phyloP scores from a whole-genome alignment of 2,797 vertebrate genomes.

The Halcyon badia region DNA sequence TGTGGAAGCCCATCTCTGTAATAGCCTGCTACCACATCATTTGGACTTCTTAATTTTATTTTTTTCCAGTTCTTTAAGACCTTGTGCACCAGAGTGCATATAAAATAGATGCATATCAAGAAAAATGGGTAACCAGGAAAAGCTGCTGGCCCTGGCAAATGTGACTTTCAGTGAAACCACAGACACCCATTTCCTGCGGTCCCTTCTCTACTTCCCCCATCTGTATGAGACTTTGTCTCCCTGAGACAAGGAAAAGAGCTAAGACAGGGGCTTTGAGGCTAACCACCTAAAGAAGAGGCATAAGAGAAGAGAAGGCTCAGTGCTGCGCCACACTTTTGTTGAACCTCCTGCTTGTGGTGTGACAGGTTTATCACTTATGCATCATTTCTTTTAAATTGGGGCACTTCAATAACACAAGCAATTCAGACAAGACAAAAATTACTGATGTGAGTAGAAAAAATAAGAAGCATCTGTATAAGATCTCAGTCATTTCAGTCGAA shows the following conservation, averaged over 20 bases:
- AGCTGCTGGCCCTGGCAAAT: background rate
- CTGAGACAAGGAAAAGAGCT: background rate
- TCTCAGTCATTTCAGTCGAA: rapidly evolving
- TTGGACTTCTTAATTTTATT: background rate
- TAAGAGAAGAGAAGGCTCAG: background rate
- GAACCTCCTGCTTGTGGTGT: background rate
- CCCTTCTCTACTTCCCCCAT: background rate
- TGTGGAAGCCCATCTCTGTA: background rate
- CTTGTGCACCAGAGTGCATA: background rate
- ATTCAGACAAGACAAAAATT: background rate
- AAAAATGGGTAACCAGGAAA: background rate
- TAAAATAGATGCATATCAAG: background rate
- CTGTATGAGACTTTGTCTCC: background rate
- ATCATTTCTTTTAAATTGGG: background rate
- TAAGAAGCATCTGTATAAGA: background rate
- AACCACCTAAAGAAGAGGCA: background rate
- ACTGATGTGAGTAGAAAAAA: background rate
- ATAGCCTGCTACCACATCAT: background rate
- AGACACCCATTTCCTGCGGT: rapidly evolving
- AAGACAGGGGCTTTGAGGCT: background rate
- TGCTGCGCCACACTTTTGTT: background rate
- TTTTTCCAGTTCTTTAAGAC: background rate
- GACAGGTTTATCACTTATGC: background rate
- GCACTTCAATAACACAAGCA: background rate
- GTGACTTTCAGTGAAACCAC: background rate